Percentiles rank a stretch among this genome's conserved stretches.
These are phyloP conservation scores for Calephelis virginiensis DNA, from an alignment of 1,140 invertebrate genomes.

Conservation along the genomic window DNA sequence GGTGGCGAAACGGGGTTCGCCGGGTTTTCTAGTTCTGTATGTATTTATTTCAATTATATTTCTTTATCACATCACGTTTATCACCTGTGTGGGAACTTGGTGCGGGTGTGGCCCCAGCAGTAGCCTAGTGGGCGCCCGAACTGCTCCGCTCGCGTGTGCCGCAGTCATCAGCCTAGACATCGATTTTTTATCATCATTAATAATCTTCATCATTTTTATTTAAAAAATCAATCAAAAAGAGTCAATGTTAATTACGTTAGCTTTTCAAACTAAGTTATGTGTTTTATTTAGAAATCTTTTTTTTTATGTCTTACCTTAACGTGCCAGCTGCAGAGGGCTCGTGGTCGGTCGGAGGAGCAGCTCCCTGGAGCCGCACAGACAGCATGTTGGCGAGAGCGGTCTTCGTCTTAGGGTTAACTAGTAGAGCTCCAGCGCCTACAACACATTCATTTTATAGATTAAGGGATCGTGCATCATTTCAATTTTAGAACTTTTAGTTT, in stretches of 20 bases:
- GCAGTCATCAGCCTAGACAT: conserved; percentile 85
- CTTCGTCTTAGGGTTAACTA: conserved; percentile 96
- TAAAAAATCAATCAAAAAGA: too few relatives aligned
- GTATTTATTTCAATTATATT: too few relatives aligned
- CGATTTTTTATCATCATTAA: too few relatives aligned
- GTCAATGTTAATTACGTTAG: too few relatives aligned
- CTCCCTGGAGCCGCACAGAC: conserved; percentile 89
- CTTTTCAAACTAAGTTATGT: too few relatives aligned
- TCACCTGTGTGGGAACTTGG: conserved; percentile 40
- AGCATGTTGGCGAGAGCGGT: conserved; percentile 97
- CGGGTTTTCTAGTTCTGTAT: too few relatives aligned
- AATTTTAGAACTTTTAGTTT: too few relatives aligned
- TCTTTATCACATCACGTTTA: too few relatives aligned
- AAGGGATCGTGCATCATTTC: too few relatives aligned
- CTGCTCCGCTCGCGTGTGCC: conserved; percentile 82
- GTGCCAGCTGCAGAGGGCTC: conserved; percentile 86
- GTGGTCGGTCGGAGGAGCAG: conserved; percentile 52
- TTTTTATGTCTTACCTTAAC: conserved; percentile 61
- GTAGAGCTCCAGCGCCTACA: conserved; percentile 59
- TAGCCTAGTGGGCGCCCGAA: conserved; percentile 57
- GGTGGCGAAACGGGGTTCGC: too few relatives aligned
- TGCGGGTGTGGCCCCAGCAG: conserved; percentile 57
- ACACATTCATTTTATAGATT: conserved; percentile 24
- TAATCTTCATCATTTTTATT: too few relatives aligned
- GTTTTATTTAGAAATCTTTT: too few relatives aligned